These are phyloP conservation scores for Bombus haemorrhoidalis DNA, from an alignment of 1,140 invertebrate species.

Conservation along the genomic window DNA sequence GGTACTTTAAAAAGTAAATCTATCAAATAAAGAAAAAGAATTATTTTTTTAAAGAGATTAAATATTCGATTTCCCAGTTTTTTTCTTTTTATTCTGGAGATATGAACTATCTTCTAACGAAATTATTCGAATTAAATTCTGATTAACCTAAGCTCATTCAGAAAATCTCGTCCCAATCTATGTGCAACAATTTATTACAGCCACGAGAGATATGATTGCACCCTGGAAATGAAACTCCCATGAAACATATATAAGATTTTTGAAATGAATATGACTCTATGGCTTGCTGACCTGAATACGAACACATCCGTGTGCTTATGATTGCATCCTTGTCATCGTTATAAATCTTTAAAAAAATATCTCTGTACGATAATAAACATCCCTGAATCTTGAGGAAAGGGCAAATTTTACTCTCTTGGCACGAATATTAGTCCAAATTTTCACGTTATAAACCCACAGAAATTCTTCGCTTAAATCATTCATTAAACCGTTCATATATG, in stretches of 20 bases:
- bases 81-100: no score
- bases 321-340: constrained; percentile 1
- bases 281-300: constrained; percentile 12
- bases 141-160: no score
- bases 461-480: background rate
- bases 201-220: background rate
- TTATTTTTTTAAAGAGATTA: no score
- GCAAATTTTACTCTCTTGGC: background rate
- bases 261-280: background rate
- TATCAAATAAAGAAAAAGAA: no score
- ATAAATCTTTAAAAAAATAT: background rate
- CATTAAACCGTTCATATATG: background rate
- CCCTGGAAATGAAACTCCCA: constrained; percentile 6
- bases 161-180: background rate
- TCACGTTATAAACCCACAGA: no score
- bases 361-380: background rate
- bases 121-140: no score
- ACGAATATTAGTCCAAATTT: background rate
- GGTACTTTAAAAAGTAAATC: background rate
- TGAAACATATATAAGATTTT: background rate
- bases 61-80: no score
- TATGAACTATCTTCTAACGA: no score
- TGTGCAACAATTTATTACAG: background rate
- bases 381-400: background rate
- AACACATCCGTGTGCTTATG: background rate